phyloP scores from a whole-genome alignment of 2,113 vertebrate genomes.

The Rhadina sibilatrix region DNA sequence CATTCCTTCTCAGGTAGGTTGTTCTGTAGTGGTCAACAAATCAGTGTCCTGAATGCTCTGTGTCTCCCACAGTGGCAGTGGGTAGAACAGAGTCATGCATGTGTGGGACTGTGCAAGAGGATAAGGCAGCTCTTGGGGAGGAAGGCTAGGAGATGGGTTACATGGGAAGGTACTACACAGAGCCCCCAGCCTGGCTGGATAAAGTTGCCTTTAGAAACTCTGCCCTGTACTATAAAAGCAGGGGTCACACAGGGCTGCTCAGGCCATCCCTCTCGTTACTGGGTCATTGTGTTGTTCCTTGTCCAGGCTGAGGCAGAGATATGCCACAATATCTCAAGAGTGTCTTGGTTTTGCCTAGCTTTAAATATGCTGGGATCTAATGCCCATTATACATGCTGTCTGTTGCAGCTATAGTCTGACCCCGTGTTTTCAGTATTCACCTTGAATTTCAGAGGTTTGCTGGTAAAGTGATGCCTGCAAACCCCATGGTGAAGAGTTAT shows the following conservation, averaged over 20 bases:
- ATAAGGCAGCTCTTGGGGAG: background rate
- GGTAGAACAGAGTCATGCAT: rapidly evolving
- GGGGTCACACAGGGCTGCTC: background rate
- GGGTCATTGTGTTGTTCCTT: background rate
- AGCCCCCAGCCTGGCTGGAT: background rate
- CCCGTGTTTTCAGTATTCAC: background rate
- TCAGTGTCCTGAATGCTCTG: background rate
- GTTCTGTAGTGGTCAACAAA: rapidly evolving
- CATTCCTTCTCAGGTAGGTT: rapidly evolving
- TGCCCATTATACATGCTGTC: background rate
- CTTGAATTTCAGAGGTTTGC: background rate
- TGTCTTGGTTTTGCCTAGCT: background rate
- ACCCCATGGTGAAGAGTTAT: background rate
- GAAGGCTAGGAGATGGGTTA: background rate
- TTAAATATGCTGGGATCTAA: background rate
- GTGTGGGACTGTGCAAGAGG: background rate
- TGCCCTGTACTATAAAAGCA: background rate
- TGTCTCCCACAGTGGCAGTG: background rate
- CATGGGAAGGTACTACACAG: background rate
- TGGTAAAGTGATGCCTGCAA: background rate
- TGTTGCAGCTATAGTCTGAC: background rate
- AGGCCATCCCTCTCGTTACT: background rate
- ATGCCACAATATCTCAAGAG: background rate
- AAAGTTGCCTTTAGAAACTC: background rate
- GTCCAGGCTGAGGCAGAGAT: background rate